Evolutionary conservation across 2,113 vertebrate species (phyloP), one percentile per base, ranked within the genome.

Genomic region (Phocoena sinus): DNA sequence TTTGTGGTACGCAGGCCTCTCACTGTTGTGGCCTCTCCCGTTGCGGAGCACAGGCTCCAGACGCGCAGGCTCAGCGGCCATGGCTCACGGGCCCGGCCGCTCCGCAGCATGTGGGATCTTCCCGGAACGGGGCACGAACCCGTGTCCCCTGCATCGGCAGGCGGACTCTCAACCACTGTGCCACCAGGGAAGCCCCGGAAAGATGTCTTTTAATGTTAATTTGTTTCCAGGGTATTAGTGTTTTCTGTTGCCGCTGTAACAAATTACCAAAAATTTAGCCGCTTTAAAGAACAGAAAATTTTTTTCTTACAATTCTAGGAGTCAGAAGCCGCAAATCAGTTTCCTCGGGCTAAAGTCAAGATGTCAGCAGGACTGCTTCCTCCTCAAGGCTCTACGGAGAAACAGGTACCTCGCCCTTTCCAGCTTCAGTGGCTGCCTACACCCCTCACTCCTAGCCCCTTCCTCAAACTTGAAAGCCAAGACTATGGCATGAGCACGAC

Each of bases 401-500:
- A 41, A 63, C 60, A 14, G 12, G 56, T 9, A 8, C 1, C n/a
- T 81, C 13, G 2, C 20, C 12, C 23, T 83, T 44, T 36, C 56
- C 33, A n/a, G 12, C 3, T 17, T 25, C n/a, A 65, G 20, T 25
- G 2, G 7, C 31, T 23, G 4, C 63, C 47, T n/a, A 3, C 2
- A 26, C 3, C 6, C 58, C 56, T 56, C 25, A 2, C 33, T 31
- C 38, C 82, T 3, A 71, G 38, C 1, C 5, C 4, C 47, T 44
- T 65, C 33, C 26, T 74, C 38, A 17, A 15, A 10, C 65, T 82
- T 92, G 38, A 82, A 56, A 65, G 15, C 8, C 26, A 53, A n/a
- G 12, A 3, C 0, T 17, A 12, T 4, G 47, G 15, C 1, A 1
- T 28, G 6, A 17, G 23, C 4, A 14, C 10, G 14, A 14, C 14